Evolutionary conservation across 2,797 vertebrate species (phyloP).

Genomic region (Hapalemur alaotrensis): DNA sequence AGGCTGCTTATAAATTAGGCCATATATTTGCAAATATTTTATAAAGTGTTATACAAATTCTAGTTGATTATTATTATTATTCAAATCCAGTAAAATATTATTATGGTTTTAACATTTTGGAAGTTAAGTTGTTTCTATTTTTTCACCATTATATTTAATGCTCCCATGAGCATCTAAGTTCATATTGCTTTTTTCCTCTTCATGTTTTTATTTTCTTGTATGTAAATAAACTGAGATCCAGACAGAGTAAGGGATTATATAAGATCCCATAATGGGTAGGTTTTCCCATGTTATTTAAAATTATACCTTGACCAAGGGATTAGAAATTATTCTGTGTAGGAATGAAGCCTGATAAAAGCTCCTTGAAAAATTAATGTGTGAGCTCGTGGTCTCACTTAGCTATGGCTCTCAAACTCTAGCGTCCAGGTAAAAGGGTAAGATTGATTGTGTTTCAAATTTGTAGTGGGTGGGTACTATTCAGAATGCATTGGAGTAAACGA

Average conservation of each 20-base stretch:
- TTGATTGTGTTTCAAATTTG: neutral
- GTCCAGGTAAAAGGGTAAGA: neutral
- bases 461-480: neutral
- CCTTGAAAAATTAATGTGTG: neutral
- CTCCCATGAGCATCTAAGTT: neutral
- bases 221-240: neutral
- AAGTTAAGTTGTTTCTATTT: neutral
- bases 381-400: neutral
- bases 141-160: neutral
- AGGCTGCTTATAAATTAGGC: conserved; percentile 3
- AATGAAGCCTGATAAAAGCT: neutral
- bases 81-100: neutral
- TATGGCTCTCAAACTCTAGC: neutral
- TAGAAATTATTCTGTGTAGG: neutral
- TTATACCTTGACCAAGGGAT: neutral
- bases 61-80: conserved; percentile 6
- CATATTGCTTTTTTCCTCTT: neutral
- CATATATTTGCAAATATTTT: neutral
- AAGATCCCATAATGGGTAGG: neutral
- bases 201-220: neutral
- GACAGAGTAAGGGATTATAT: neutral
- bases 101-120: neutral
- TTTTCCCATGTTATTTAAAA: neutral
- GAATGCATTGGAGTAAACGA: neutral
- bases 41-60: neutral